Conservation (phyloP, 2,797 vertebrate genomes). For the Cyclura pinguis region DNA sequence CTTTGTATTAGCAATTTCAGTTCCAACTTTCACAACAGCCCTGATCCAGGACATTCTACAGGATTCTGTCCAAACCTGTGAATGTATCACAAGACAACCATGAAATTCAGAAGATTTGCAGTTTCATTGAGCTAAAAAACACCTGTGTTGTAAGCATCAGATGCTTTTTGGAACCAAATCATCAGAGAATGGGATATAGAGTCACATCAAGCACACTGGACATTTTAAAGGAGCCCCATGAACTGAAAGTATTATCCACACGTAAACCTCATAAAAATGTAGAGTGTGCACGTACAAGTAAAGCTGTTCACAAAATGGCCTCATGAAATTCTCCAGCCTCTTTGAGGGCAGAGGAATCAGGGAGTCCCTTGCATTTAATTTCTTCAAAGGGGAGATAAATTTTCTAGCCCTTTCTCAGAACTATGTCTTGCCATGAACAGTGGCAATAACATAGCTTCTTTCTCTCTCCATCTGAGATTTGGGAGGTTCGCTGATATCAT, state of each 20-base stretch:
- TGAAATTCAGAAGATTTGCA: not conserved
- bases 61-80: not conserved
- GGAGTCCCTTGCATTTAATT: not conserved
- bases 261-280: not conserved
- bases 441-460: too few species aligned
- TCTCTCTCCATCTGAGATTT: not conserved
- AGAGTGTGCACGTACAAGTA: not conserved
- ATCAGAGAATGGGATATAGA: accelerated
- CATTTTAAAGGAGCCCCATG: not conserved
- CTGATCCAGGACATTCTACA: not conserved
- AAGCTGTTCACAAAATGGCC: not conserved
- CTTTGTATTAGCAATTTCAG: not conserved
- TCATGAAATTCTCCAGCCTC: not conserved
- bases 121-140: not conserved
- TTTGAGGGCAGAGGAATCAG: not conserved
- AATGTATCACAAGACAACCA: not conserved
- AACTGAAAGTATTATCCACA: not conserved
- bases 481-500: not conserved
- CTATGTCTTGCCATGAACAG: not conserved
- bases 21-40: not conserved
- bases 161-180: not conserved
- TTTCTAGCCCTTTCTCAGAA: not conserved
- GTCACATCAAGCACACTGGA: accelerated
- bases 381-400: not conserved
- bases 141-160: not conserved